Percentiles rank a stretch among this genome's conserved stretches.
phyloP scores from a whole-genome alignment of 1,140 invertebrate species.

The Anagrus nilaparvatae region DNA sequence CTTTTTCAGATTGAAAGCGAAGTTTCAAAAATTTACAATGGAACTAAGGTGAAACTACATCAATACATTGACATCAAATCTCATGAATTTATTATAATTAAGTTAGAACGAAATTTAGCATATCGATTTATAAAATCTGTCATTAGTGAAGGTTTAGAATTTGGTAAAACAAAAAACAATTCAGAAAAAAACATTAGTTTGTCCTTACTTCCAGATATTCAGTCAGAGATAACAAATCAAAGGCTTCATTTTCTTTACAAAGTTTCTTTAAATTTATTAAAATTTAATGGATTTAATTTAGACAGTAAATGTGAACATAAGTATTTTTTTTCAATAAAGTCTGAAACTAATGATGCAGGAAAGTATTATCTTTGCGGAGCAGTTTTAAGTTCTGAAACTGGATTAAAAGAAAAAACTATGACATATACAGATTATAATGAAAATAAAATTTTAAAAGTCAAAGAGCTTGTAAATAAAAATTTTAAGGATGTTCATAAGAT shows the following conservation, averaged over 20 bases:
- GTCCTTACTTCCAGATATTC: constrained; percentile 18
- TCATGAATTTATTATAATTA: constrained; percentile 9
- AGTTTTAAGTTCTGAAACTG: constrained; percentile 39
- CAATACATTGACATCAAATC: constrained; percentile 6
- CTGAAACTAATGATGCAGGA: constrained; percentile 25
- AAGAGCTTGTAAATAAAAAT: constrained; percentile 36
- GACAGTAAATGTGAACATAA: constrained; percentile 20
- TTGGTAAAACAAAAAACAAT: constrained; percentile 18
- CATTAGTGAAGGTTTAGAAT: constrained; percentile 16
- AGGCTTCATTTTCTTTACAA: constrained; percentile 34
- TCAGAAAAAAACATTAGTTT: constrained; percentile 16
- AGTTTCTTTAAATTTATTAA: constrained; percentile 33
- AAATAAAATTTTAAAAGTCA: constrained; percentile 21
- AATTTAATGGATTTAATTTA: constrained; percentile 25
- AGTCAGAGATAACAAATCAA: constrained; percentile 30
- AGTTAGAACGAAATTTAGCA: constrained; percentile 23
- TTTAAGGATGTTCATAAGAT: constrained; percentile 38
- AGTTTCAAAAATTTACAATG: too few relatives aligned
- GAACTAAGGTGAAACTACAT: too few relatives aligned
- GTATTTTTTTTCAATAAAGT: constrained; percentile 40
- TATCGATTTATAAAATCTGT: constrained; percentile 18
- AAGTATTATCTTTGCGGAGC: constrained; percentile 38
- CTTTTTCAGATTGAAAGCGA: too few relatives aligned
- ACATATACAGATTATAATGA: constrained; percentile 34
- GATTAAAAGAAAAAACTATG: constrained; percentile 36